Conservation (phyloP, 2,797 vertebrate genomes). For the Smutsia gigantea region DNA sequence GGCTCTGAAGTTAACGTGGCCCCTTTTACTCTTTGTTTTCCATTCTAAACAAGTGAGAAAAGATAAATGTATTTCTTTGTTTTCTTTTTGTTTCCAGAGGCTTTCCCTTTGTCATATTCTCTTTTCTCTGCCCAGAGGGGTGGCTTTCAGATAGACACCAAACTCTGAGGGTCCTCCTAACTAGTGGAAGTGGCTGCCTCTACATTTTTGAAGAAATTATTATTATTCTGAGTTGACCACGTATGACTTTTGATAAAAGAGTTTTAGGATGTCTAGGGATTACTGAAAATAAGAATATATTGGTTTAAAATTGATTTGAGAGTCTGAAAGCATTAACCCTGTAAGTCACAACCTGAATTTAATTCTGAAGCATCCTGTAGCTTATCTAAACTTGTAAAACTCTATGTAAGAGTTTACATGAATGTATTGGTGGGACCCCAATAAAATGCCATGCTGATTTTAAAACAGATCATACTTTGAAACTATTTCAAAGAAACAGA, state of each 20-base stretch:
- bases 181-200: not conserved
- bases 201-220: not conserved
- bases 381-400: not conserved
- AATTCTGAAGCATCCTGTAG: not conserved
- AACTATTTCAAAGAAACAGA: not conserved
- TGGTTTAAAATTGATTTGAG: not conserved
- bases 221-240: not conserved
- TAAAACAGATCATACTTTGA: not conserved
- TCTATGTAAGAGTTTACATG: not conserved
- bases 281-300: not conserved
- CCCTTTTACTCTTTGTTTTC: not conserved
- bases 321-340: not conserved
- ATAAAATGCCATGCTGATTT: not conserved
- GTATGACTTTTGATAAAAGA: not conserved
- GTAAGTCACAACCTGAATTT: not conserved
- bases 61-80: not conserved
- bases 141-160: not conserved
- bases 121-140: not conserved
- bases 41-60: not conserved
- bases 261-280: not conserved
- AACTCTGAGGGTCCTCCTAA: not conserved
- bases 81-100: accelerated
- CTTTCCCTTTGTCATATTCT: not conserved
- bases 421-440: not conserved
- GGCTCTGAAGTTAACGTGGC: not conserved